phyloP scores from a whole-genome alignment of 1,140 invertebrate genomes.

The Drosophila triauraria region DNA sequence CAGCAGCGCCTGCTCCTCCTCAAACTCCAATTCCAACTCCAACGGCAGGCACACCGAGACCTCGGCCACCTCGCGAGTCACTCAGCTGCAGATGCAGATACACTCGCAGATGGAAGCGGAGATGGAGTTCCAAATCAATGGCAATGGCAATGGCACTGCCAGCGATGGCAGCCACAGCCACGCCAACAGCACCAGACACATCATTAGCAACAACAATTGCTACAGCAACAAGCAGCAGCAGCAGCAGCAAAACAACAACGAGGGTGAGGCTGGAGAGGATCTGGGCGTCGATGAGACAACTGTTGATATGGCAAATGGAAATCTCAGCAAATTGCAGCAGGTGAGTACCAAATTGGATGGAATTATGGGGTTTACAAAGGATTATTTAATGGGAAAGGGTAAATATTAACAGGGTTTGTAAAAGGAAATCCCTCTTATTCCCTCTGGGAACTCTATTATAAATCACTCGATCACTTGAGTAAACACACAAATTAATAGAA shows the following conservation, averaged over 20 bases:
- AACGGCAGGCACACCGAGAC: slow-evolving; percentile 75
- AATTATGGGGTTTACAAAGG: not conserved
- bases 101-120: slow-evolving; percentile 45
- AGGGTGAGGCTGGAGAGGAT: slow-evolving; percentile 31
- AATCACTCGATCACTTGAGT: not conserved
- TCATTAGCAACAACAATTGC: slow-evolving; percentile 80
- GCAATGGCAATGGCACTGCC: slow-evolving; percentile 61
- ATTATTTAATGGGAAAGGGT: not conserved
- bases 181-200: slow-evolving; percentile 54
- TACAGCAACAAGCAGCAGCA: slow-evolving; percentile 52
- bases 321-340: slow-evolving; percentile 57
- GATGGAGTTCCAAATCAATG: slow-evolving; percentile 76
- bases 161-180: slow-evolving; percentile 44
- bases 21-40: slow-evolving; percentile 70
- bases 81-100: slow-evolving; percentile 61
- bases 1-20: slow-evolving; percentile 73
- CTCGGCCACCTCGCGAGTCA: slow-evolving; percentile 70
- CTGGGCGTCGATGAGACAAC: slow-evolving; percentile 61
- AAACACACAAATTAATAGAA: slow-evolving; percentile 1
- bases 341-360: slow-evolving; percentile 34
- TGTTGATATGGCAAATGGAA: slow-evolving; percentile 71
- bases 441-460: not conserved
- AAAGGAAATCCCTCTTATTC: no score
- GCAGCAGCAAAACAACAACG: slow-evolving; percentile 54
- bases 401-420: not conserved